Base-by-base conservation (phyloP, 1,140 invertebrate species). In the Drosophila kepulauana region DNA sequence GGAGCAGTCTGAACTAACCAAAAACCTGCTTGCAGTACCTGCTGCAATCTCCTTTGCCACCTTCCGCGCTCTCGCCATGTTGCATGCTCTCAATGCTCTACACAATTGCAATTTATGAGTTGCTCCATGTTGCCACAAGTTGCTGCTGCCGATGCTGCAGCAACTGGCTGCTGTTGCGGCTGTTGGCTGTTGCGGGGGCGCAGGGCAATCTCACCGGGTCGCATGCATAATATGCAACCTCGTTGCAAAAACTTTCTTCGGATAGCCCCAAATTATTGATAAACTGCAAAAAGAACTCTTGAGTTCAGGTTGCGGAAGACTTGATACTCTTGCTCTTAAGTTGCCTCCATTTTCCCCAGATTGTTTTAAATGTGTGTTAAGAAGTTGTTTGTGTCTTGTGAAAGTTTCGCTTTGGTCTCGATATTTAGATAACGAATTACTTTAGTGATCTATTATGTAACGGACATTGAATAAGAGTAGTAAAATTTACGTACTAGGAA, bases 41-140 rank as follows among this genome's bases (percentile, higher is more conserved):
- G 63, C 43, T 58, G 30, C 59, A 58, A 61, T 63, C 61, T 33
- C 56, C 75, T 67, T 51, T 65, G 67, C 33, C 7, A 8, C 33
- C 13, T 1, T 13, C 43, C 4, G 5, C 6, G 5, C 59, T 38
- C 51, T 25, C 20, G 20, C 43, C 28, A 33, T 8, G 11, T 11
- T 35, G 7, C 59, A 62, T 7, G 46, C 38, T 56, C 25, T 56
- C 28, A 54, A 76, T 30, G 46, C 61, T 73, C 65, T 58, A 46
- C 70, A 82, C 79, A 80, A 80, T 78, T 86, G 84, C 84, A 80
- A 85, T 89, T 88, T 88, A 88, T 88, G 85, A 78, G 16, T 65
- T 46, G 49, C 51, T 81, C 35, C 33, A 35, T 58, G 65, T 75
- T 75, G 48, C 49, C n/a, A 6, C 52, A 38, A 56, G 15, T 57